These are phyloP conservation scores for Amazona guildingii DNA, from an alignment of 2,113 vertebrate genomes.

Conservation along the genomic window DNA sequence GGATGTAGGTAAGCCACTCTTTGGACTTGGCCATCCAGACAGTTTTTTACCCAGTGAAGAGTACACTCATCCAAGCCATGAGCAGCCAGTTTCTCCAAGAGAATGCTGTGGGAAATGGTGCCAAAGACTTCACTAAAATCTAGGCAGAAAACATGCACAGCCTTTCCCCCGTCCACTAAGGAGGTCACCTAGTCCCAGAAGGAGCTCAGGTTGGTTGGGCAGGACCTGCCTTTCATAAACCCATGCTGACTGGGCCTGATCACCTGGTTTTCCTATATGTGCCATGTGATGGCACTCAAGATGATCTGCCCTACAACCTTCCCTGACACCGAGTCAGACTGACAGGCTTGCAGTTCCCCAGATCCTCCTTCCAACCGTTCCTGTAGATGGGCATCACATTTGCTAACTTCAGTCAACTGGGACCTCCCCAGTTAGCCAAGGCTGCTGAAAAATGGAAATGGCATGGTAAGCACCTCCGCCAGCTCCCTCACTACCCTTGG, in stretches of 20 bases:
- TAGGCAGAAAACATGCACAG: not conserved
- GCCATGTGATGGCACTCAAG: not conserved
- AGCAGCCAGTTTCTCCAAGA: not conserved
- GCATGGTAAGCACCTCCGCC: not conserved
- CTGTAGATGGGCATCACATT: not conserved
- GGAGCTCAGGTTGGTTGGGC: not conserved
- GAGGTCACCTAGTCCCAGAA: not conserved
- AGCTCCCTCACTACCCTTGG: not conserved
- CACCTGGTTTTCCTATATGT: not conserved
- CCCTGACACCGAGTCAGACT: not conserved
- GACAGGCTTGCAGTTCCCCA: not conserved
- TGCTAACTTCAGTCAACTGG: not conserved
- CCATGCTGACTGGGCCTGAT: not conserved
- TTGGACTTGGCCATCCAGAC: not conserved
- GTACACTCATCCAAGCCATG: not conserved
- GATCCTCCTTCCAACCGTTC: not conserved
- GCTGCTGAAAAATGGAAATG: not conserved
- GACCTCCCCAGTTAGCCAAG: not conserved
- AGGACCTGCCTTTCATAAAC: not conserved
- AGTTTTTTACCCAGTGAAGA: not conserved
- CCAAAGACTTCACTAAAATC: not conserved
- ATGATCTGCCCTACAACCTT: not conserved
- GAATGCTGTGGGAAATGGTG: not conserved
- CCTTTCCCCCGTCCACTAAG: not conserved
- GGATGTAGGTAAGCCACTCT: not conserved